Evolutionary conservation across 2,797 vertebrate species (phyloP).

Genomic region (Gila robusta): DNA sequence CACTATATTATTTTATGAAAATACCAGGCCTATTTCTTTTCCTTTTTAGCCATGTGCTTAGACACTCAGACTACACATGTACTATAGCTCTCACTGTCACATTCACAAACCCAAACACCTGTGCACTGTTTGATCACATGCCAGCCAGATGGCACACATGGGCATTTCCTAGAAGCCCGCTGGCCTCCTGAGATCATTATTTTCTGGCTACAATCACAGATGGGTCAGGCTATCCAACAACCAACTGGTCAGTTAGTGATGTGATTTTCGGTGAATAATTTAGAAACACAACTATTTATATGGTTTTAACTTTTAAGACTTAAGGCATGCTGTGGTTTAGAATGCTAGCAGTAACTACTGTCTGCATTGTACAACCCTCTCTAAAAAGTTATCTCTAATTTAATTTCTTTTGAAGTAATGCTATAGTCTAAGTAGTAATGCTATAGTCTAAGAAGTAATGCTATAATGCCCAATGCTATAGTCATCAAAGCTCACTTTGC

Average conservation of each 20-base stretch:
- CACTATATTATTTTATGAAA: neutral
- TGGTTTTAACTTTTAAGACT: neutral
- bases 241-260: neutral
- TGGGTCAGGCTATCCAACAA: neutral
- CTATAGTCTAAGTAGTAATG: too few species aligned
- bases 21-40: neutral
- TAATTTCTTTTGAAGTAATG: neutral
- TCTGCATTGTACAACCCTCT: neutral
- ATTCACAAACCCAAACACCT: conserved; percentile 7
- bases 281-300: neutral
- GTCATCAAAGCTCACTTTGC: neutral
- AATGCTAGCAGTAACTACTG: neutral
- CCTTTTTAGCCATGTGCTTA: neutral
- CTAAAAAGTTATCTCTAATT: neutral
- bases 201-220: neutral
- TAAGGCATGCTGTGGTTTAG: neutral
- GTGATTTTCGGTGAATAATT: neutral
- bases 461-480: neutral
- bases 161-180: conserved; percentile 9
- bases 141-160: conserved; percentile 31
- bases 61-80: neutral
- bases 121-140: conserved; percentile 27
- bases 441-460: too few species aligned
- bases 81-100: conserved; percentile 3
- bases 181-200: neutral